These are phyloP conservation scores for Folsomia candida DNA, from an alignment of 2,888 invertebrate genomes.

Conservation along the genomic window DNA sequence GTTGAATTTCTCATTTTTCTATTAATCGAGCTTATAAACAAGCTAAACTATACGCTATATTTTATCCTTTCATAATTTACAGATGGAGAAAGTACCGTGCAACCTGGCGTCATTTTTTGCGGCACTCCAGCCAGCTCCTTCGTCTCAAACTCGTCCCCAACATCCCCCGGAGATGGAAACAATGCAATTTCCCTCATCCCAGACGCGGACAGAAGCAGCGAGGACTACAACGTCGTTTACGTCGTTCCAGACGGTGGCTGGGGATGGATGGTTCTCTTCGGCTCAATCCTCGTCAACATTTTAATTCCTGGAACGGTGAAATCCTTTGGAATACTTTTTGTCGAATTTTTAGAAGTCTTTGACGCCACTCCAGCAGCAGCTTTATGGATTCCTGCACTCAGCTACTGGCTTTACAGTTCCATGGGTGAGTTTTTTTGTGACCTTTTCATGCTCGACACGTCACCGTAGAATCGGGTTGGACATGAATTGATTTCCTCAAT, in stretches of 20 bases:
- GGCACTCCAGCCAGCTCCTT: neutral
- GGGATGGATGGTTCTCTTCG: constrained; percentile 80
- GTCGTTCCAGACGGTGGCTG: constrained; percentile 82
- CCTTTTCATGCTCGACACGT: no score
- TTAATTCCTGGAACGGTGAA: constrained; percentile 83
- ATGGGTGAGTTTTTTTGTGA: constrained; percentile 63
- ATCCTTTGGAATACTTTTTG: constrained; percentile 80
- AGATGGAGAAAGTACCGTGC: neutral
- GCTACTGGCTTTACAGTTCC: constrained; percentile 84
- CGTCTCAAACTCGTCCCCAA: no score
- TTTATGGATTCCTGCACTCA: constrained; percentile 74
- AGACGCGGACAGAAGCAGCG: neutral
- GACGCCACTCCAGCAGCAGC: constrained; percentile 70
- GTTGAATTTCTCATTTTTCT: no score
- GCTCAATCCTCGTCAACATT: constrained; percentile 76
- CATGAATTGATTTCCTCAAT: neutral
- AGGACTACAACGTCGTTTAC: constrained; percentile 53
- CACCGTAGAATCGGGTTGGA: neutral
- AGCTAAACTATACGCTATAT: no score
- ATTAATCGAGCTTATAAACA: no score
- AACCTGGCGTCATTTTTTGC: neutral
- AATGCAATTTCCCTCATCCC: neutral
- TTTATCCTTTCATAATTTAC: no score
- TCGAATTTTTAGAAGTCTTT: constrained; percentile 78
- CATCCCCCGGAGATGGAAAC: neutral